Percentiles rank a stretch among this genome's conserved stretches.
Evolutionary conservation across 2,888 invertebrate species (phyloP).

Genomic region (Ligdia adustata): DNA sequence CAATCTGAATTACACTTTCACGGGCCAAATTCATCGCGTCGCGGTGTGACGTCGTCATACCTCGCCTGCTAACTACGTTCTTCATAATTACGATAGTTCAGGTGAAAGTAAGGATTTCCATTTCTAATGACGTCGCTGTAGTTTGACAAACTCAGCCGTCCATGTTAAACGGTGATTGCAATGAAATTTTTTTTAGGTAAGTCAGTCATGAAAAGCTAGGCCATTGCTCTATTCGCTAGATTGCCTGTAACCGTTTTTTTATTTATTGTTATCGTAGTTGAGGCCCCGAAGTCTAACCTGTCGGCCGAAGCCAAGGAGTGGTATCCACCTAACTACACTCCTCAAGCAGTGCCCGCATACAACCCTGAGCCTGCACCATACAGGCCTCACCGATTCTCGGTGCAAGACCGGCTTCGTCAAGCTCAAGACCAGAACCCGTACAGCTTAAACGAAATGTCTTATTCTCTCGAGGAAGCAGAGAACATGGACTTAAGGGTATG

Average conservation of each 20-base stretch:
- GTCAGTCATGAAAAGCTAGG: constrained; percentile 18
- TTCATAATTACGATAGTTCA: constrained; percentile 62
- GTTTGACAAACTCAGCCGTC: constrained; percentile 61
- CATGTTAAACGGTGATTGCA: constrained; percentile 44
- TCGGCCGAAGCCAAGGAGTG: constrained; percentile 85
- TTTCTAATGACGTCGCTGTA: constrained; percentile 73
- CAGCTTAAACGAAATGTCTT: constrained; percentile 72
- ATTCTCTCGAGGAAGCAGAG: constrained; percentile 71
- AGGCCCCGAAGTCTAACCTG: constrained; percentile 72
- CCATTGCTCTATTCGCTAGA: not conserved
- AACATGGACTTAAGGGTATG: constrained; percentile 71
- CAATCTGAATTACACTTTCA: constrained; percentile 45
- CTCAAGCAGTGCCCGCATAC: constrained; percentile 58
- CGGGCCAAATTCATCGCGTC: constrained; percentile 41
- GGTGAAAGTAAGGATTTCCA: constrained; percentile 80
- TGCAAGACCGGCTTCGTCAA: constrained; percentile 76
- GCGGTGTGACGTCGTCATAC: constrained; percentile 60
- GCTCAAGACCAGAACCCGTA: constrained; percentile 74
- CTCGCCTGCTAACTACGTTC: constrained; percentile 57
- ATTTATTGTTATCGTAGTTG: constrained; percentile 48
- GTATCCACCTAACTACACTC: constrained; percentile 81
- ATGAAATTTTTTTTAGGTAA: constrained; percentile 48
- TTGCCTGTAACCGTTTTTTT: constrained; percentile 25
- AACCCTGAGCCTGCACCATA: constrained; percentile 61
- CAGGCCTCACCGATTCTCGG: constrained; percentile 68